Evolutionary conservation across 2,113 vertebrate genomes (phyloP).

Genomic region (Phalacrocorax pelagicus): DNA sequence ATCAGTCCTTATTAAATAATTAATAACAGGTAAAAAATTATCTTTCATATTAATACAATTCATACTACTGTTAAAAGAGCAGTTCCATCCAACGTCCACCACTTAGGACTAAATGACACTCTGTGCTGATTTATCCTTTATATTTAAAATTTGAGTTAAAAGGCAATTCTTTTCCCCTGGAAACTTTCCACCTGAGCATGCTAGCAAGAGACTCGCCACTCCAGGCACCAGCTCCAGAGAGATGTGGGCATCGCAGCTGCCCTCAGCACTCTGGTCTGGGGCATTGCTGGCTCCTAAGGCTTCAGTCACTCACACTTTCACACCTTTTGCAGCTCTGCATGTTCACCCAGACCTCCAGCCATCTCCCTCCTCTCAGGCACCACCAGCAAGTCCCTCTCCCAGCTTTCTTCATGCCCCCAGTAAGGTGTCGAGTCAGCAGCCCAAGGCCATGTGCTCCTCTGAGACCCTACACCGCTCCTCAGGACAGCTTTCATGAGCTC

Average conservation of each 20-base stretch:
- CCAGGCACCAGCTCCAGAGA: accelerated
- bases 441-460: accelerated
- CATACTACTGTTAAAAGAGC: background rate
- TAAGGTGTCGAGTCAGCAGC: background rate
- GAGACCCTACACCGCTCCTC: background rate
- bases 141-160: background rate
- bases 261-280: background rate
- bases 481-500: background rate
- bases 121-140: background rate
- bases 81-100: background rate
- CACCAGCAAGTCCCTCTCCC: background rate
- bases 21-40: background rate
- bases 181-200: accelerated
- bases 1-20: constrained; percentile 4
- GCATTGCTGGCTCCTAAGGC: background rate
- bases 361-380: background rate
- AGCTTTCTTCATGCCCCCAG: background rate
- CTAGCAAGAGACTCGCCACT: background rate
- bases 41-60: background rate
- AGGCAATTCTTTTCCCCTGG: background rate
- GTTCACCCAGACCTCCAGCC: background rate
- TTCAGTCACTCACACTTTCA: background rate
- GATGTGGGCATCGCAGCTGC: accelerated
- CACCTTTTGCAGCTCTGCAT: background rate
- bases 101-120: background rate